Base-by-base conservation (phyloP, 2,888 invertebrate species). In the Syrista parreyssii region DNA sequence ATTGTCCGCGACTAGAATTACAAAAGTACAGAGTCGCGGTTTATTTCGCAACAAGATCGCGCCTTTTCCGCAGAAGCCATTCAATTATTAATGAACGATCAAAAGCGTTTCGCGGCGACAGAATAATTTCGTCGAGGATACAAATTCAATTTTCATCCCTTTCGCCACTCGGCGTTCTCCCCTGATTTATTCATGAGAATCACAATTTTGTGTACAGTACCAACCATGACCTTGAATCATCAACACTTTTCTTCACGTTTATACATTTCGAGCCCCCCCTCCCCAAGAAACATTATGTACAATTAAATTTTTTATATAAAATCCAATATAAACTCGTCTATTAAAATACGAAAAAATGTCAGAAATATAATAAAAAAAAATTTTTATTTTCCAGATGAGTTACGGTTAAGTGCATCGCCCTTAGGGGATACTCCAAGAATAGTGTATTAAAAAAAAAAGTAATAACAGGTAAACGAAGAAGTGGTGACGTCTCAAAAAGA, bases 351-450 rank as follows among this genome's bases (percentile, higher is more conserved):
- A 2, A 55, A 23, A 23, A 23, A 4, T 40, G 23, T 36, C 33
- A 15, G 34, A 32, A 73, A 78, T n/a, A 11, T 40, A 32, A 32
- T 30, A 73, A 12, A 33, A 11, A 55, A 32, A 31, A 36, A 34
- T 35, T 23, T 15, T 6, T 55, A 68, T 1, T 71, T 76, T 81
- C 75, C 78, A 82, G 81, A 82, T 81, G 82, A 80, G 68, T 77
- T 74, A 78, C 76, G 80, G 77, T 36, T 79, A 76, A 79, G 68
- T 75, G 68, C 72, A 73, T 75, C 68, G 69, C 76, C 30, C 68
- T 71, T 36, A 40, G 35, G 33, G 76, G 72, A 1, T 72, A 71
- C 35, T 40, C 35, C 73, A 75, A 79, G 34, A 15, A 34, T 11
- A 68, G 74, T 68, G 75, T 68, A 73, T 73, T 76, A 15, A 36